Percentiles rank a stretch among this genome's conserved stretches.
Evolutionary conservation across 2,888 invertebrate species (phyloP).

Genomic region (Hyles lineata): DNA sequence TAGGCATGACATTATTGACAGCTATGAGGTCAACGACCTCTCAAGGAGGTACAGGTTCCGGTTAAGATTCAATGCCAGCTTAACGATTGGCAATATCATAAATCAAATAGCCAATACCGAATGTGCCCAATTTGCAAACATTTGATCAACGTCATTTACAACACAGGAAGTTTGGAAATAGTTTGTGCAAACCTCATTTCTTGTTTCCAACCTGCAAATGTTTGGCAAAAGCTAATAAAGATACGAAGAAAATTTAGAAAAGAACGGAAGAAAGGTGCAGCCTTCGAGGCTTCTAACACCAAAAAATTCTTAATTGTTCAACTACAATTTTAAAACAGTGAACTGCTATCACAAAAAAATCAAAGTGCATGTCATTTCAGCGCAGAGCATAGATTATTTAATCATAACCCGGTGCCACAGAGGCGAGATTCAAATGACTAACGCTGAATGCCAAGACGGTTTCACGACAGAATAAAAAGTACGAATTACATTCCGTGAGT

Average conservation of each 20-base stretch:
- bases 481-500: conserved; percentile 57
- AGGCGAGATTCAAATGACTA: conserved; percentile 54
- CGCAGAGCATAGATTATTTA: conserved; percentile 23
- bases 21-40: conserved; percentile 14
- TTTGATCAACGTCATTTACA: not conserved
- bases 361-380: conserved; percentile 19
- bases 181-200: no score
- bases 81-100: conserved; percentile 3
- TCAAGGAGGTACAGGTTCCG: conserved; percentile 18
- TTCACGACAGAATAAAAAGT: conserved; percentile 58
- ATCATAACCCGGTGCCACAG: conserved; percentile 31
- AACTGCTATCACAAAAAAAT: not conserved
- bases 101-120: conserved; percentile 10
- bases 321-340: not conserved
- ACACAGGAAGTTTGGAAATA: no score
- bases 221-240: no score
- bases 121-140: conserved; percentile 3
- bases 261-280: no score
- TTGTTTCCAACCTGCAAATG: no score
- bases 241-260: no score
- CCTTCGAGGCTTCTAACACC: no score
- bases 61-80: conserved; percentile 4
- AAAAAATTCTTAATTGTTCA: no score
- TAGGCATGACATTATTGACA: conserved; percentile 15
- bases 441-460: conserved; percentile 52